Evolutionary conservation across 1,140 invertebrate genomes (phyloP).

Genomic region (Cydia strobilella): DNA sequence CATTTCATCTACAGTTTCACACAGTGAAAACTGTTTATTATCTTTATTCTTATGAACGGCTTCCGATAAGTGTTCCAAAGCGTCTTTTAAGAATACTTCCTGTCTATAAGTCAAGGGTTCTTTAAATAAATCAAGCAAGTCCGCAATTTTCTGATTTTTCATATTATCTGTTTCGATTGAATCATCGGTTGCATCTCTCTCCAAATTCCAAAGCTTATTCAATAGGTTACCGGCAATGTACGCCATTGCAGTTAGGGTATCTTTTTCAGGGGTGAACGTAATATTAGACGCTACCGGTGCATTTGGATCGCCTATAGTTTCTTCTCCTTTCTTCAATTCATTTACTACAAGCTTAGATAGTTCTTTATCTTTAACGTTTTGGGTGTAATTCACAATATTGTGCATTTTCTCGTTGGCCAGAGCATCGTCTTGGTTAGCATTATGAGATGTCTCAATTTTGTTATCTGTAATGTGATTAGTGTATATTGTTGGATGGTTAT

Average conservation of each 20-base stretch:
- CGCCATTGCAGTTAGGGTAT: slow-evolving; percentile 68
- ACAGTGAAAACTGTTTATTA: slow-evolving; percentile 59
- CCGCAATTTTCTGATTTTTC: slow-evolving; percentile 69
- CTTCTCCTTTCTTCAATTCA: slow-evolving; percentile 60
- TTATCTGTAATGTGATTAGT: slow-evolving; percentile 62
- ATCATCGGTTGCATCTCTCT: slow-evolving; percentile 55
- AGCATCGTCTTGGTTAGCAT: slow-evolving; percentile 41
- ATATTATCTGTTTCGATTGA: slow-evolving; percentile 60
- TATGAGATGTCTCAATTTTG: slow-evolving; percentile 58
- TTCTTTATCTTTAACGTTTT: slow-evolving; percentile 57
- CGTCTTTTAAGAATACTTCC: slow-evolving; percentile 67
- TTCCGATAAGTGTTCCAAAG: slow-evolving; percentile 59
- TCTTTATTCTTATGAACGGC: slow-evolving; percentile 58
- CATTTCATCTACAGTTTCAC: slow-evolving; percentile 52
- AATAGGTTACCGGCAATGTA: slow-evolving; percentile 72
- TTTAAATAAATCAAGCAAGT: slow-evolving; percentile 69
- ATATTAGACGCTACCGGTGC: slow-evolving; percentile 63
- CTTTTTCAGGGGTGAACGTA: slow-evolving; percentile 72
- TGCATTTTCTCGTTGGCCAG: slow-evolving; percentile 46
- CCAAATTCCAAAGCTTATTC: slow-evolving; percentile 70
- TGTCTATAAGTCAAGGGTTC: slow-evolving; percentile 67
- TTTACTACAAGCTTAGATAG: slow-evolving; percentile 68
- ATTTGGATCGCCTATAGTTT: slow-evolving; percentile 62
- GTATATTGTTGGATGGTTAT: slow-evolving; percentile 52
- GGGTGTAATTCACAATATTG: slow-evolving; percentile 58